phyloP scores from a whole-genome alignment of 2,888 invertebrate genomes.

The Griposia aprilina region DNA sequence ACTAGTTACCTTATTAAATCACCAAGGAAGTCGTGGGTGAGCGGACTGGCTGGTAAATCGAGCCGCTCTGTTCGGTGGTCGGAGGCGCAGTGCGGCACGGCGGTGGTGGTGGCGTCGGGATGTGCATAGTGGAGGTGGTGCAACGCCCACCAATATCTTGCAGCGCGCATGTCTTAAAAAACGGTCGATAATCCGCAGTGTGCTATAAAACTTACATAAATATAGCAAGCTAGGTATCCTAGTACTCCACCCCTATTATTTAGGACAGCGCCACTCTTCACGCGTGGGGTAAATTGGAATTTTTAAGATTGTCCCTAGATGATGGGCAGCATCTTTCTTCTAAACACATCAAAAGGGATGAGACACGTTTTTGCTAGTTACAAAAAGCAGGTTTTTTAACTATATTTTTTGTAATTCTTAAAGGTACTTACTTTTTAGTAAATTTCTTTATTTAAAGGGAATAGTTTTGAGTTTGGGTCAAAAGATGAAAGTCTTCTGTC shows the following conservation, averaged over 20 bases:
- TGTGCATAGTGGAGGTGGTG: conserved; percentile 7
- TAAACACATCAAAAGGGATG: neutral
- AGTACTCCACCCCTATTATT: neutral
- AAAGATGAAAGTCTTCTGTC: too few relatives aligned
- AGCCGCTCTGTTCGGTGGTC: conserved; percentile 16
- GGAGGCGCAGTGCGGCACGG: conserved; percentile 29
- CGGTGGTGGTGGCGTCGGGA: neutral
- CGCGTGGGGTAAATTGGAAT: neutral
- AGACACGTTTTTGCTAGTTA: too few relatives aligned
- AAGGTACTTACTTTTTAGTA: too few relatives aligned
- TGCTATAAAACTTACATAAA: conserved; percentile 1
- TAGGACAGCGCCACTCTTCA: neutral
- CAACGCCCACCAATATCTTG: conserved; percentile 17
- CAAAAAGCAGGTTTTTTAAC: too few relatives aligned
- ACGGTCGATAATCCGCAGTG: conserved; percentile 41
- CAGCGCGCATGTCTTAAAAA: conserved; percentile 36
- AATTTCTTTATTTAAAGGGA: too few relatives aligned
- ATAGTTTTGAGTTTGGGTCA: too few relatives aligned
- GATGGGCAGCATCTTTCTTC: too few relatives aligned
- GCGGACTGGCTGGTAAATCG: neutral
- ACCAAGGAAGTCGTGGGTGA: neutral
- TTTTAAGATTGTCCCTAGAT: neutral
- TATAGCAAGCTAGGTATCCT: neutral
- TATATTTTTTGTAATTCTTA: too few relatives aligned
- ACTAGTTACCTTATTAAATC: conserved; percentile 14